phyloP scores from a whole-genome alignment of 2,797 vertebrate genomes.

The Malacoctenus gilli region DNA sequence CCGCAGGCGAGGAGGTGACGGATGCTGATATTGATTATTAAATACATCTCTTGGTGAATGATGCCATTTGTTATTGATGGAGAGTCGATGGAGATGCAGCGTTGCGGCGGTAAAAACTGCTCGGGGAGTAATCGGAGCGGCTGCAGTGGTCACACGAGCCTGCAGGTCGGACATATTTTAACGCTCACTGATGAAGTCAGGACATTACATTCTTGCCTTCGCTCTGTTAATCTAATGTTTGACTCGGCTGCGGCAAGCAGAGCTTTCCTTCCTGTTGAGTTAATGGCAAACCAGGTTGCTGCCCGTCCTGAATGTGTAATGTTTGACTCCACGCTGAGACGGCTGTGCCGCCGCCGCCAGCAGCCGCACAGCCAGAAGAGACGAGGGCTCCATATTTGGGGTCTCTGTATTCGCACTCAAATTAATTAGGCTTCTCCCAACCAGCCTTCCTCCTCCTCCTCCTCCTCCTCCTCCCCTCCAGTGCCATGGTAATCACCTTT shows the following conservation, averaged over 20 bases:
- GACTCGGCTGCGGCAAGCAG: constrained; percentile 8
- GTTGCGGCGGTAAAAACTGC: constrained; percentile 9
- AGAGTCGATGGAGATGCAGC: constrained; percentile 22
- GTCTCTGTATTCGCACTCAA: constrained; percentile 31
- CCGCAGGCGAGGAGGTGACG: constrained; percentile 28
- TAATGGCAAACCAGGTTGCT: constrained; percentile 8
- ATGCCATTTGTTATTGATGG: constrained; percentile 49
- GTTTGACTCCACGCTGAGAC: constrained; percentile 7
- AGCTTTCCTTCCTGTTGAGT: constrained; percentile 6
- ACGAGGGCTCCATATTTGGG: constrained; percentile 30
- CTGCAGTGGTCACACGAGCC: constrained; percentile 1
- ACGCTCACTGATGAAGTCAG: constrained; percentile 9
- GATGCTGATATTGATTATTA: constrained; percentile 57
- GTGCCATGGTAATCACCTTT: constrained; percentile 39
- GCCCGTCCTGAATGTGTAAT: constrained; percentile 18
- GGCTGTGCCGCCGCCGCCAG: not conserved
- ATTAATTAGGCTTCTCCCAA: constrained; percentile 55
- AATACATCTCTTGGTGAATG: constrained; percentile 43
- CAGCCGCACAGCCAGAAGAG: constrained; percentile 15
- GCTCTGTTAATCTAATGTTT: constrained; percentile 23
- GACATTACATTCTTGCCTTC: constrained; percentile 18
- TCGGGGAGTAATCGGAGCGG: constrained; percentile 10
- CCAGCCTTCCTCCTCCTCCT: constrained; percentile 38
- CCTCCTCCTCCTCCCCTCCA: constrained; percentile 21
- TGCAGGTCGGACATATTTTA: not conserved